Evolutionary conservation across 2,113 vertebrate genomes (phyloP), one percentile per base, ranked within the genome.

Genomic region (Caloenas nicobarica): DNA sequence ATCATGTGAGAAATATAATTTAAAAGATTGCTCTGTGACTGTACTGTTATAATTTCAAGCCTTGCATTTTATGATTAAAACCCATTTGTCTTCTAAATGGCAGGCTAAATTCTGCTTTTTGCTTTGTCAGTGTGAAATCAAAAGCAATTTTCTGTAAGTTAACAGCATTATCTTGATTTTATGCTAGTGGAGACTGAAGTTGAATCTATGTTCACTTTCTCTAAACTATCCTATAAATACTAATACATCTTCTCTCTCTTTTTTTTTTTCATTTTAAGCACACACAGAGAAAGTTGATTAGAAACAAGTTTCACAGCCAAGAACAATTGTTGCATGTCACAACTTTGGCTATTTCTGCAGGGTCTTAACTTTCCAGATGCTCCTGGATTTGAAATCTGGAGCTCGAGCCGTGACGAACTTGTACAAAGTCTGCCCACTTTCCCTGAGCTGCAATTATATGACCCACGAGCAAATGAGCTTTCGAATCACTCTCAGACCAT

Each of bases 401-500:
- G 89, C 88, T 24, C 21, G 91, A 93, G 96, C 88, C 13, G 3
- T 60, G 94, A 88, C 31, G 0, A 96, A 91, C 94, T 93, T 72
- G 86, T 70, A 91, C 94, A 90, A 86, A 93, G 93, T 77, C 91
- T 95, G 96, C 91, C 65, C 53, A 23, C 91, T 93, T 56, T 60
- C 95, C 82, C 86, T 31, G 70, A 96, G 73, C 96, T 93, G 65
- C 84, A 87, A 50, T 94, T 92, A 96, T 29, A 82, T 5, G 60
- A 97, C 70, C 93, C 92, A 48, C 28, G 88, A 81, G 96, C 97
- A 97, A 96, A 97, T 90, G 72, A 97, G 97, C 95, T 81, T 95
- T 53, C 38, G 65, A 91, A 96, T 94, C 96, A 64, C 73, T 87
- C 95, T 80, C 90, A 81, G 91, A 50, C 84, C 94, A 91, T 96